Conservation (phyloP, 2,888 invertebrate species). For the Acanthosepion esculentum region DNA sequence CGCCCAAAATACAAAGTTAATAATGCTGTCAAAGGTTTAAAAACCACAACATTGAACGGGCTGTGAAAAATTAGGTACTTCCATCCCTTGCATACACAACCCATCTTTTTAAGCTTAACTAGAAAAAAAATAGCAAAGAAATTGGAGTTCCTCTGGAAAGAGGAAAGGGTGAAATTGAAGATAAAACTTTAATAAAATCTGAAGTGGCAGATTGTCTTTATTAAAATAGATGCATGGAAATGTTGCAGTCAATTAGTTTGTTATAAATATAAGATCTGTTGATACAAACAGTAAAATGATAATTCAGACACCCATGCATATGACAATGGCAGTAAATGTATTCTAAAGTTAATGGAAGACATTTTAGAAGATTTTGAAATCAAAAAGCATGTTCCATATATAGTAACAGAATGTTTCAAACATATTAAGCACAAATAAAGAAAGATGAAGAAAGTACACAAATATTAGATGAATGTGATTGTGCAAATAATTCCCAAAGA, state of each 20-base stretch:
- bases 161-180: background rate
- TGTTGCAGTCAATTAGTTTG: background rate
- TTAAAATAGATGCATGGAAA: background rate
- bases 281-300: background rate
- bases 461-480: no score
- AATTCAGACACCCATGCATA: background rate
- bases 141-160: background rate
- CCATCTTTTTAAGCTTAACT: background rate
- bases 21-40: no score
- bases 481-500: no score
- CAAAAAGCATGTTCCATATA: no score
- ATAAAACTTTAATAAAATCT: background rate
- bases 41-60: no score
- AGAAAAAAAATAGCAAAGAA: background rate
- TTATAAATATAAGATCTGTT: background rate
- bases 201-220: background rate
- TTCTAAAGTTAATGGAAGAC: no score
- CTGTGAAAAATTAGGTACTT: no score
- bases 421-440: no score
- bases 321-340: background rate
- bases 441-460: no score
- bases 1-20: no score
- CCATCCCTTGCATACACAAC: background rate
- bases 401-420: no score
- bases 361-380: no score